Evolutionary conservation across 1,140 invertebrate genomes (phyloP), one percentile per base, ranked within the genome.

Genomic region (Cylas formicarius): DNA sequence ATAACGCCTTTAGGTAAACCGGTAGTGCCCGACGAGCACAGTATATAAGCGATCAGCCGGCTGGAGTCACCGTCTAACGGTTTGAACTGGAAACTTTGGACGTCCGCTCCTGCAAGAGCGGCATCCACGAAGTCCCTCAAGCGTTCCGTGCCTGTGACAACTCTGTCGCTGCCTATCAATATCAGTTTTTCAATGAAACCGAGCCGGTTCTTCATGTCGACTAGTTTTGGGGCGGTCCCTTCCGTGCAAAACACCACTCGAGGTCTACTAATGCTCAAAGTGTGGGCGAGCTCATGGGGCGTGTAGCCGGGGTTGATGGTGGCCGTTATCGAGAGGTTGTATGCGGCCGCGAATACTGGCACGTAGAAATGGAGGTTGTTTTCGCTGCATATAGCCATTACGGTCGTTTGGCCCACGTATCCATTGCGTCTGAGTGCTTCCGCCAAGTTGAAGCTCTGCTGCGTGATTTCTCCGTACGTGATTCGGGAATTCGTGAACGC

Each of bases 1-100:
- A 82, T 77, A 0, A 86, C 84, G 19, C 82, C 84, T 65, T 88
- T 88, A 0, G 85, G 84, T 21, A 78, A 58, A 39, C 85, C 83
- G 22, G 82, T 86, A 9, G 84, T 85, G 11, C 83, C 83, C 4
- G 71, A 72, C 10, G 70, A 72, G 50, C 69, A 72, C 4, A 72
- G 45, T 13, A 74, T 63, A 6, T 66, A 50, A 2, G 65, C 61
- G 0, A 56, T 45, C 43, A 65, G 49, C 22, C 50, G 36, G 7
- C 38, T 39, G 3, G 32, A 11, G 41, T 58, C 44, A 7, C 59
- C 53, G 19, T 40, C 13, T 5, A 22, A 27, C 8, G 46, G 49
- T 10, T 11, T 19, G 23, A 54, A 54, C 4, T 34, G 21, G 11
- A 20, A 29, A 22, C 14, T 20, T 4, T 34, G 35, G 26, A 38